Percentiles rank a stretch among this genome's conserved stretches.
phyloP scores from a whole-genome alignment of 1,140 invertebrate genomes.

The Diorhabda carinulata region DNA sequence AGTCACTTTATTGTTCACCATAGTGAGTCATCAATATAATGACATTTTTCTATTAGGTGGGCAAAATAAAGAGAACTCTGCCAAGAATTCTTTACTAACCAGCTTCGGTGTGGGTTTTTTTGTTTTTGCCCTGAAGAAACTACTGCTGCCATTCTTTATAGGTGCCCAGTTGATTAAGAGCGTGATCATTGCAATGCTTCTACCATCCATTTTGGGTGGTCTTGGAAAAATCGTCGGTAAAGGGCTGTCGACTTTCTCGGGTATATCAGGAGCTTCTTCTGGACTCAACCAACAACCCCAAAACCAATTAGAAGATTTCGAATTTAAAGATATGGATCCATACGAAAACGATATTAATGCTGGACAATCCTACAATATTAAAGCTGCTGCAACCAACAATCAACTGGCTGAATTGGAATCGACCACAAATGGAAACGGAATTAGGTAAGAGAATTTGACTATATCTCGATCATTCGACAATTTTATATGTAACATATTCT shows the following conservation, averaged over 20 bases:
- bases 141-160: slow-evolving; percentile 71
- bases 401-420: slow-evolving; percentile 7
- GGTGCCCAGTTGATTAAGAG: slow-evolving; percentile 76
- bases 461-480: too few species aligned
- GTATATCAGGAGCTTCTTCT: slow-evolving; percentile 52
- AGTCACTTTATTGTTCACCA: background rate
- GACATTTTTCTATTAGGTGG: background rate
- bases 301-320: slow-evolving; percentile 58
- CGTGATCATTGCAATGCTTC: slow-evolving; percentile 71
- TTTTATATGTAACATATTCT: too few species aligned
- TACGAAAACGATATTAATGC: slow-evolving; percentile 37
- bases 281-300: slow-evolving; percentile 34
- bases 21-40: slow-evolving; percentile 1
- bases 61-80: slow-evolving; percentile 29
- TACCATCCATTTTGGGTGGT: slow-evolving; percentile 75
- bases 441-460: background rate
- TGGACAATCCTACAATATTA: slow-evolving; percentile 23
- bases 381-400: slow-evolving; percentile 11
- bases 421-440: background rate
- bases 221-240: slow-evolving; percentile 78
- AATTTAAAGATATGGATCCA: slow-evolving; percentile 58
- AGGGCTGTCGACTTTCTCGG: slow-evolving; percentile 53
- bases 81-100: slow-evolving; percentile 64
- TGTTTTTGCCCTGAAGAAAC: slow-evolving; percentile 75
- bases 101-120: slow-evolving; percentile 67